A percentile compares a stretch with the other conserved stretches of the same genome.
These are phyloP conservation scores for Gymnopithys bicolor DNA, from an alignment of 2,797 vertebrate species.

Conservation along the genomic window DNA sequence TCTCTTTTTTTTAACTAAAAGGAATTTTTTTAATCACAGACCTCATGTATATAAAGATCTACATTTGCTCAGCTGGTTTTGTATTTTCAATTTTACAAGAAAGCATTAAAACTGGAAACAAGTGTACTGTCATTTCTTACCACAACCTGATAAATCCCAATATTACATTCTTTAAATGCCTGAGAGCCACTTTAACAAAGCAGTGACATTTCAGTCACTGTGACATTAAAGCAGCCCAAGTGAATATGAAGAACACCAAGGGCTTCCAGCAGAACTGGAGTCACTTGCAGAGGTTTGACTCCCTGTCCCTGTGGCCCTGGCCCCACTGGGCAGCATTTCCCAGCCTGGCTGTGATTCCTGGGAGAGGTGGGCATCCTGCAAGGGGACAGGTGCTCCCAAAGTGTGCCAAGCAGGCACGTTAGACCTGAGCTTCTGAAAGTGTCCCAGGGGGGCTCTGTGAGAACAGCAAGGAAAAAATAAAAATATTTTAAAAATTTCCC, in stretches of 20 bases:
- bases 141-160: not conserved
- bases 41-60: slow-evolving; percentile 83
- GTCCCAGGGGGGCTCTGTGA: not conserved
- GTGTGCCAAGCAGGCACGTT: not conserved
- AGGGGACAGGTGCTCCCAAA: not conserved
- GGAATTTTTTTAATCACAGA: slow-evolving; percentile 77
- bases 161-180: not conserved
- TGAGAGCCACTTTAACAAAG: not conserved
- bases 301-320: not conserved
- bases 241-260: not conserved
- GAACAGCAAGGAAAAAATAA: not conserved
- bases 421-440: not conserved
- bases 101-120: slow-evolving; percentile 84
- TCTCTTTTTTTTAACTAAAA: slow-evolving; percentile 41
- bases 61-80: slow-evolving; percentile 77
- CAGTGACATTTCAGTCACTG: not conserved
- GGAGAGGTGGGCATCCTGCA: not conserved
- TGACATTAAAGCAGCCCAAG: not conserved
- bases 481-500: not conserved
- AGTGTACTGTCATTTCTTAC: slow-evolving; percentile 58
- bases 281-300: not conserved
- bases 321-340: not conserved
- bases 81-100: slow-evolving; percentile 83
- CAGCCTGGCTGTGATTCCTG: not conserved
- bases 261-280: not conserved